Conservation (phyloP, 2,797 vertebrate genomes). For the Cyclopterus lumpus region DNA sequence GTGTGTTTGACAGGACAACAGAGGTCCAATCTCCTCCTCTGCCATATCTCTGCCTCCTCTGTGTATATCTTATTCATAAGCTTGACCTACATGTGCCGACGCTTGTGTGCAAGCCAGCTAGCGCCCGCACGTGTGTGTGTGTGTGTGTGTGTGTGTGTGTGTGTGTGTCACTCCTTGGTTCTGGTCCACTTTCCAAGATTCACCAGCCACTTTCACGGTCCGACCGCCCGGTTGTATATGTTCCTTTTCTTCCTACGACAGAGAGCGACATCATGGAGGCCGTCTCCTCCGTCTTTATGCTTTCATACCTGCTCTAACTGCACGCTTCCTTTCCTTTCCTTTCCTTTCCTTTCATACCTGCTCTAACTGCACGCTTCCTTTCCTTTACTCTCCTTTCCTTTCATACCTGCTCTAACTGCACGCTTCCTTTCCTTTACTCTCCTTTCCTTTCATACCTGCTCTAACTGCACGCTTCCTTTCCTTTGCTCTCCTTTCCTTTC, state of each 20-base stretch:
- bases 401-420: slow-evolving; percentile 1
- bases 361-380: slow-evolving; percentile 14
- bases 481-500: not conserved
- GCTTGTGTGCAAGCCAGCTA: slow-evolving; percentile 28
- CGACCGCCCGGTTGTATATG: slow-evolving; percentile 63
- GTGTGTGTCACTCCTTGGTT: slow-evolving; percentile 48
- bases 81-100: slow-evolving; percentile 71
- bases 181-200: slow-evolving; percentile 68
- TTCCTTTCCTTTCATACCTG: slow-evolving; percentile 44
- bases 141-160: slow-evolving; percentile 38
- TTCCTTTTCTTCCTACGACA: slow-evolving; percentile 44
- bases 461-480: slow-evolving; percentile 2
- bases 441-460: not conserved
- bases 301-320: too few species aligned
- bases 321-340: too few species aligned
- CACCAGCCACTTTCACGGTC: slow-evolving; percentile 71
- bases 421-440: not conserved
- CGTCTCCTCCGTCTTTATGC: too few species aligned
- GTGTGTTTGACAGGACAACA: slow-evolving; percentile 40
- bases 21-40: slow-evolving; percentile 53
- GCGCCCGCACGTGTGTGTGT: not conserved
- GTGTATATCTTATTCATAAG: slow-evolving; percentile 76
- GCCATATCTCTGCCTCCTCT: slow-evolving; percentile 56
- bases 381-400: not conserved
- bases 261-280: too few species aligned